These are phyloP conservation scores for Xestia xanthographa DNA, from an alignment of 2,888 invertebrate species.

Conservation along the genomic window DNA sequence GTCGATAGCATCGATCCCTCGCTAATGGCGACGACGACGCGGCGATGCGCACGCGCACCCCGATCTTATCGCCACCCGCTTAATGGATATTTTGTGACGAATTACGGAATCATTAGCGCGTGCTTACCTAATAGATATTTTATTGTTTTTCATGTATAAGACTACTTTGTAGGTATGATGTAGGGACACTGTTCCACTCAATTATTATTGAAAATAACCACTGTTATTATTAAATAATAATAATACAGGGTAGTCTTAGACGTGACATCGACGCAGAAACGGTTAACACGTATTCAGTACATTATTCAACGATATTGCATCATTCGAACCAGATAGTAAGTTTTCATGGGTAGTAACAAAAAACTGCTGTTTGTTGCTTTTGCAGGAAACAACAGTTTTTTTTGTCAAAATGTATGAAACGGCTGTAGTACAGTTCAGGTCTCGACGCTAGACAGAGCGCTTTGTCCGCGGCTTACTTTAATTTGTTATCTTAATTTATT, in stretches of 20 bases:
- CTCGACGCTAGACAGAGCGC: conserved; percentile 68
- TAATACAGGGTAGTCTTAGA: neutral
- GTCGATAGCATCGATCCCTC: conserved; percentile 42
- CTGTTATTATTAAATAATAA: neutral
- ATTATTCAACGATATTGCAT: neutral
- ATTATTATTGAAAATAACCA: neutral
- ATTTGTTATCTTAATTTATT: conserved; percentile 85
- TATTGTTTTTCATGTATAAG: neutral
- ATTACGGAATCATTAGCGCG: conserved; percentile 49
- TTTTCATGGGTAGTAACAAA: neutral
- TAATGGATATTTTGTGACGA: conserved; percentile 52
- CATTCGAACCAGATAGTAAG: neutral
- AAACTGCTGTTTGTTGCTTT: neutral
- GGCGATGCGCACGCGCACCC: conserved; percentile 29
- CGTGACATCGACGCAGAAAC: neutral
- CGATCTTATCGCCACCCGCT: conserved; percentile 41
- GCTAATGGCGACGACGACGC: conserved; percentile 41
- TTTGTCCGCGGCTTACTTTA: conserved; percentile 77
- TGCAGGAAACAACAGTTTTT: too few species aligned
- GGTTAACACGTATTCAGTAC: neutral
- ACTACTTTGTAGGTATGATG: neutral
- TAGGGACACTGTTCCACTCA: neutral
- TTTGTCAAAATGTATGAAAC: neutral
- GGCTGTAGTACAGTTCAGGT: neutral
- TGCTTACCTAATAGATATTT: neutral